phyloP scores from a whole-genome alignment of 64 coral and sea anemone genomes.

The Catalaphyllia jardinei region DNA sequence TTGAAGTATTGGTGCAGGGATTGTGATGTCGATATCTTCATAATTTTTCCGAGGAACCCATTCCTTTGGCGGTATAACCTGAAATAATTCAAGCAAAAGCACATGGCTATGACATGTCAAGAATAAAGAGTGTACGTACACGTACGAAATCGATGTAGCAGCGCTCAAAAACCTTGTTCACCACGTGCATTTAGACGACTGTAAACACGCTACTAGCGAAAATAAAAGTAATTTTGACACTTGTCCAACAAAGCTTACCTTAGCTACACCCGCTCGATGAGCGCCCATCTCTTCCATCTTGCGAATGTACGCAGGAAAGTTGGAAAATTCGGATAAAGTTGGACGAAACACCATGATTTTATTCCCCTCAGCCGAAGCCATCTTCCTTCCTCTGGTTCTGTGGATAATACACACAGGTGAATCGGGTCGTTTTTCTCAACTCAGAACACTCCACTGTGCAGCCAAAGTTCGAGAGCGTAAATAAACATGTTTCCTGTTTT shows the following conservation, averaged over 20 bases:
- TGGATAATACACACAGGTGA: not conserved
- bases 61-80: constrained; percentile 97
- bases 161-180: not conserved
- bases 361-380: constrained; percentile 62
- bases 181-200: not conserved
- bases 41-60: constrained; percentile 90
- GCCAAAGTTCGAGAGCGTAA: not conserved
- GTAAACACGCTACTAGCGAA: not conserved
- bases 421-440: not conserved
- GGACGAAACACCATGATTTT: constrained; percentile 98
- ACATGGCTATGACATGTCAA: not conserved
- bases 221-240: not conserved
- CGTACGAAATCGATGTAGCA: constrained; percentile 12
- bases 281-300: constrained; percentile 96
- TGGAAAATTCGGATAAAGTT: constrained; percentile 79
- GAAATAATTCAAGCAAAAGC: not conserved
- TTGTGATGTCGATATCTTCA: constrained; percentile 63
- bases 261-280: constrained; percentile 87
- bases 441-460: not conserved
- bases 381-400: not conserved
- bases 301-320: constrained; percentile 90
- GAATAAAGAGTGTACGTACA: not conserved
- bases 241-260: constrained; percentile 53
- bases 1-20: constrained; percentile 94
- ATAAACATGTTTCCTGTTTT: not conserved